Conservation (phyloP, 64 coral and sea anemone genomes). For the Catalaphyllia jardinei region DNA sequence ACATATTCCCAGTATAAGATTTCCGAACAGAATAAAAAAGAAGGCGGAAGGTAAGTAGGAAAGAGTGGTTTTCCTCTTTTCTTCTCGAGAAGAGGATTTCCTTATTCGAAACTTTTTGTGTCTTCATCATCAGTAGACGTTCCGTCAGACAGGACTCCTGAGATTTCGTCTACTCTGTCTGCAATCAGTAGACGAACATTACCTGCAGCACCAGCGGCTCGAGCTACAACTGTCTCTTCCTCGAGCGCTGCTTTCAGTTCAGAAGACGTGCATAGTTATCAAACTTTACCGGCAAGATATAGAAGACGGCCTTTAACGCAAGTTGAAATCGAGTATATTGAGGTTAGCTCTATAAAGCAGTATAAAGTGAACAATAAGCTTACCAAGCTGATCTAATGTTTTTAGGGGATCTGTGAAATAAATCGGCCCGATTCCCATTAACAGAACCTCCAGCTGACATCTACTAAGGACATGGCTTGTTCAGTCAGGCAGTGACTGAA, state of each 20-base stretch:
- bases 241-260: not conserved
- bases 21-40: conserved; percentile 64
- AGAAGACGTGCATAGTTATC: conserved; percentile 8
- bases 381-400: too few species aligned
- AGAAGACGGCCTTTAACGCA: conserved; percentile 53
- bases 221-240: not conserved
- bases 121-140: conserved; percentile 14
- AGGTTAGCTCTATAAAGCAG: conserved; percentile 33
- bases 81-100: not conserved
- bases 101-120: not conserved
- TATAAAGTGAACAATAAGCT: too few species aligned
- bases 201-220: conserved; percentile 8
- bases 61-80: not conserved
- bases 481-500: too few species aligned
- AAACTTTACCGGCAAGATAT: conserved; percentile 72
- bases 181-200: conserved; percentile 20
- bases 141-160: conserved; percentile 11
- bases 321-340: conserved; percentile 91
- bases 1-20: conserved; percentile 79
- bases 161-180: conserved; percentile 45
- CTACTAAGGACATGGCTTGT: too few species aligned
- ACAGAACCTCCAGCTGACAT: too few species aligned
- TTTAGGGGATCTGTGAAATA: too few species aligned
- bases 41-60: conserved; percentile 59
- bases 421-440: too few species aligned